A percentile compares a stretch with the other conserved stretches of the same genome.
Conservation (phyloP, 1,140 invertebrate species). For the Lanistes nyassanus region DNA sequence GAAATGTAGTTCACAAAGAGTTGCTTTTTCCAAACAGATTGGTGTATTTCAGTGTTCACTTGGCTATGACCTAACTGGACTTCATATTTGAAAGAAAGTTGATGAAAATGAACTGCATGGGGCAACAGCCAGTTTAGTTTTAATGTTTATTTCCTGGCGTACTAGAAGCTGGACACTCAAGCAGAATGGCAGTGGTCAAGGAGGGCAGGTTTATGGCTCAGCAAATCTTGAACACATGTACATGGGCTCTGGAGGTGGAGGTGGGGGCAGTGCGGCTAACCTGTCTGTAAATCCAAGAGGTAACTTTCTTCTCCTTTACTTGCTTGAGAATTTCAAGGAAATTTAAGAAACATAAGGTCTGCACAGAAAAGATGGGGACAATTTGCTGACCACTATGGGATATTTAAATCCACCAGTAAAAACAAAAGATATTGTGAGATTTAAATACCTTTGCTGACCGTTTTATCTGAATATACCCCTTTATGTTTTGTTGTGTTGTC, state of each 20-base stretch:
- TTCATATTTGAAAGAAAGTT: background rate
- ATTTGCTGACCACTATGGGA: no score
- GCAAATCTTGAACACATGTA: slow-evolving; percentile 34
- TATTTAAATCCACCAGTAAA: no score
- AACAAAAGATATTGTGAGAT: no score
- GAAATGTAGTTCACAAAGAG: background rate
- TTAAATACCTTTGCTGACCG: no score
- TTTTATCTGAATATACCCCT: no score
- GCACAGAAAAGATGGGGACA: no score
- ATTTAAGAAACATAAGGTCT: no score
- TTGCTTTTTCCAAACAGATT: background rate
- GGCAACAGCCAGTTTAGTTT: no score
- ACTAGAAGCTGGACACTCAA: background rate
- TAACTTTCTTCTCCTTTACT: slow-evolving; percentile 11
- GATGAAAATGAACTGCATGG: no score
- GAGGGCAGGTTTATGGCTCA: slow-evolving; percentile 43
- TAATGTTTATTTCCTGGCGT: no score
- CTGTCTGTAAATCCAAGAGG: slow-evolving; percentile 36
- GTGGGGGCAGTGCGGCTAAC: slow-evolving; percentile 48
- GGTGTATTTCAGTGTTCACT: background rate
- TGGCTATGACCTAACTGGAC: background rate
- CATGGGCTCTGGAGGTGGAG: slow-evolving; percentile 52
- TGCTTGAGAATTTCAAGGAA: background rate
- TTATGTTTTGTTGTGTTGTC: no score
- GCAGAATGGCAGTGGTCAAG: slow-evolving; percentile 16